Percentiles rank a stretch among this genome's conserved stretches.
Evolutionary conservation across 2,888 invertebrate genomes (phyloP).

Genomic region (Arctia plantaginis): DNA sequence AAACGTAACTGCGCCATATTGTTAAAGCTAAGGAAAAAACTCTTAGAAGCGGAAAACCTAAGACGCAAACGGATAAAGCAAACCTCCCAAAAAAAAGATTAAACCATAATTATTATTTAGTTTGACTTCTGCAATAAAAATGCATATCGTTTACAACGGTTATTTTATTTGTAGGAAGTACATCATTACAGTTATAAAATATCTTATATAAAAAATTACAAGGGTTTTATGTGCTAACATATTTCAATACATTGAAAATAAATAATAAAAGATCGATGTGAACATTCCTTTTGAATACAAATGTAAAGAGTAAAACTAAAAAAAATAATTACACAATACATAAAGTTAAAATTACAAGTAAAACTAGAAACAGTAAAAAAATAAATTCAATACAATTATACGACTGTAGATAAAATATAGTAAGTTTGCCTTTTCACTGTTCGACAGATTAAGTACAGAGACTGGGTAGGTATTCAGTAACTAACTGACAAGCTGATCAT

Average conservation of each 20-base stretch:
- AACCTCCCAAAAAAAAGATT: conserved; percentile 15
- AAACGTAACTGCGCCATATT: conserved; percentile 81
- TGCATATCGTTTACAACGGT: not conserved
- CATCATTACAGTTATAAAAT: not conserved
- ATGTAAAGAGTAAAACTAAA: too few relatives aligned
- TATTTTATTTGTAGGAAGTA: conserved; percentile 2
- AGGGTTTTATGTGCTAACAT: not conserved
- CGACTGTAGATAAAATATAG: not conserved
- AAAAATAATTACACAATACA: too few relatives aligned
- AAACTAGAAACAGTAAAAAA: not conserved
- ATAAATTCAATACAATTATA: not conserved
- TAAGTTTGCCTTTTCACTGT: too few relatives aligned
- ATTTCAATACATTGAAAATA: not conserved
- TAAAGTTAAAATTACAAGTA: too few relatives aligned
- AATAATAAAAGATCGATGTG: not conserved
- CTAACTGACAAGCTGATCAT: not conserved
- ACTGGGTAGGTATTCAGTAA: not conserved
- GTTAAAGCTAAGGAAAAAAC: conserved; percentile 73
- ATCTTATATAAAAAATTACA: not conserved
- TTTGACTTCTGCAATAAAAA: not conserved
- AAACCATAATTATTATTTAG: not conserved
- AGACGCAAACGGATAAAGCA: conserved; percentile 65
- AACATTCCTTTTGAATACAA: too few relatives aligned
- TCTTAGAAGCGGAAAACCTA: conserved; percentile 71
- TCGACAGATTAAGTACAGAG: not conserved